Conservation (phyloP, 2,888 invertebrate species). For the Lumbricus terrestris region DNA sequence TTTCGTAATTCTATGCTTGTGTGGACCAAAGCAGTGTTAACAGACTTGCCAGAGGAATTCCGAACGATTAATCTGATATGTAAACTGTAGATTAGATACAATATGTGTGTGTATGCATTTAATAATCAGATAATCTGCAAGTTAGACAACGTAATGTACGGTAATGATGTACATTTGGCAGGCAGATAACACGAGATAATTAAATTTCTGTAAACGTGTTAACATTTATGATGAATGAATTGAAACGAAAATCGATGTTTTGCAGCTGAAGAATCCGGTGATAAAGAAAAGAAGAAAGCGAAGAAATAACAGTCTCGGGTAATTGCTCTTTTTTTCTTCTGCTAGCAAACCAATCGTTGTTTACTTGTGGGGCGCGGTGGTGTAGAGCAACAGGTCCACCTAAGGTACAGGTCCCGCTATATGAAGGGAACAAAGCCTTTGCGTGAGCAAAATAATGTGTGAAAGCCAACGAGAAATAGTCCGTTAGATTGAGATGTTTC, state of each 20-base stretch:
- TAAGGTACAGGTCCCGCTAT: too few species aligned
- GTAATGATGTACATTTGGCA: background rate
- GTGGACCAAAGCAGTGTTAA: too few species aligned
- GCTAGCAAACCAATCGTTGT: background rate
- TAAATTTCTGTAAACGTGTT: background rate
- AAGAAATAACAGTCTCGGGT: background rate
- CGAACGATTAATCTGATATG: background rate
- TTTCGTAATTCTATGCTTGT: too few species aligned
- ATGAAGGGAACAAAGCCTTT: too few species aligned
- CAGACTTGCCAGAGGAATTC: background rate
- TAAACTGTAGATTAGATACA: background rate
- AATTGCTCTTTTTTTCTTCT: background rate
- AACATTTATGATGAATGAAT: background rate
- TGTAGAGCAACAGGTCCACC: too few species aligned
- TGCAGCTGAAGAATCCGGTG: background rate
- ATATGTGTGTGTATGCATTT: background rate
- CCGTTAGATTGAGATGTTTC: too few species aligned
- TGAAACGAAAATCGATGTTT: background rate
- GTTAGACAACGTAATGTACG: background rate
- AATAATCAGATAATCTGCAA: too few species aligned
- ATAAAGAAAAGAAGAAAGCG: background rate
- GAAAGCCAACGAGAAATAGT: too few species aligned
- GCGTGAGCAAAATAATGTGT: too few species aligned
- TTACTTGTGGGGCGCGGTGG: too few species aligned
- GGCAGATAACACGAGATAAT: background rate